Evolutionary conservation across 2,113 vertebrate genomes (phyloP).

Genomic region (Hirundichthys speculiger): DNA sequence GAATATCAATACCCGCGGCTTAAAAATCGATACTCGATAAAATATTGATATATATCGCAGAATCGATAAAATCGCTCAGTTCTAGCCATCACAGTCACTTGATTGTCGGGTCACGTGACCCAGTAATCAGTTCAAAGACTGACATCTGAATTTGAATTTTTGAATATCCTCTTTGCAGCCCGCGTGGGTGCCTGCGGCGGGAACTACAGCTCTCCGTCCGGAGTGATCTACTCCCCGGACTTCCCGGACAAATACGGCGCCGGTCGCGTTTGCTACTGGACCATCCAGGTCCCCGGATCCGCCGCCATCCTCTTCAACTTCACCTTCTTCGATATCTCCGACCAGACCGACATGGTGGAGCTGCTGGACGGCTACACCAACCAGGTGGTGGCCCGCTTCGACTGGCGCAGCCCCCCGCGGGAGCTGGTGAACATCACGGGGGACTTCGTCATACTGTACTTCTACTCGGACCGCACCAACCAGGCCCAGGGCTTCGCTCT

Average conservation of each 20-base stretch:
- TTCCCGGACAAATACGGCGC: constrained; percentile 90
- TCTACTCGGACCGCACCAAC: constrained; percentile 94
- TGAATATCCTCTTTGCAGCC: constrained; percentile 74
- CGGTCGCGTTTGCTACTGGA: constrained; percentile 94
- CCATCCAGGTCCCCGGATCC: constrained; percentile 88
- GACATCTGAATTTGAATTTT: no score
- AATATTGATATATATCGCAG: no score
- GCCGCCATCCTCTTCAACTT: constrained; percentile 90
- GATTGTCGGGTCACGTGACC: no score
- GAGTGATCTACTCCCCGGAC: constrained; percentile 94
- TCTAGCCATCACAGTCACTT: no score
- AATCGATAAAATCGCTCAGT: no score
- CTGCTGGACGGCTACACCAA: constrained; percentile 91
- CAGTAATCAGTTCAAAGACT: no score
- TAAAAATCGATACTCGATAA: no score
- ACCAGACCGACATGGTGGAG: constrained; percentile 96
- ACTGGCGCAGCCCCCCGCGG: constrained; percentile 87
- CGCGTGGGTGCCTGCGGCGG: constrained; percentile 93
- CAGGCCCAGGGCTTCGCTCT: constrained; percentile 94
- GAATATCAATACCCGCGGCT: no score
- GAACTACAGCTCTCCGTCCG: constrained; percentile 88
- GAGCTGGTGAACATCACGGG: constrained; percentile 87
- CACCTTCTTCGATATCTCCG: constrained; percentile 93
- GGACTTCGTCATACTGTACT: constrained; percentile 94
- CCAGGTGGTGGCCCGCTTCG: constrained; percentile 89